Conservation (phyloP, 2,888 invertebrate genomes). For the Bellardia pandia region DNA sequence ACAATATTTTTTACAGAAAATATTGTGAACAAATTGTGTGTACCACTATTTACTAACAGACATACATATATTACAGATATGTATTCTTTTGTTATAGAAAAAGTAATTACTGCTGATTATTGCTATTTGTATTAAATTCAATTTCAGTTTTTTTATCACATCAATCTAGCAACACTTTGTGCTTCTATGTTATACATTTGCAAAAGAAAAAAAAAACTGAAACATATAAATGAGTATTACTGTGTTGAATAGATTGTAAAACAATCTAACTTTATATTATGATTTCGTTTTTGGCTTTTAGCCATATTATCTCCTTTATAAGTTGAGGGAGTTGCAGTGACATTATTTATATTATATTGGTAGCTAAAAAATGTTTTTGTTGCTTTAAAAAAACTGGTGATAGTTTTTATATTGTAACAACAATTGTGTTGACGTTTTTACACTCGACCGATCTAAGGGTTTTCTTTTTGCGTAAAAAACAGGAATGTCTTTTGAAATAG, state of each 20-base stretch:
- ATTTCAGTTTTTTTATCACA: slow-evolving; percentile 33
- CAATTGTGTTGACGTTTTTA: slow-evolving; percentile 63
- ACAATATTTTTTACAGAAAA: no score
- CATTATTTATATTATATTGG: not conserved
- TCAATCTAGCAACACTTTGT: slow-evolving; percentile 33
- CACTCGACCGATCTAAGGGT: slow-evolving; percentile 32
- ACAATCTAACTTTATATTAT: slow-evolving; percentile 15
- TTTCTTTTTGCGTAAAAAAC: not conserved
- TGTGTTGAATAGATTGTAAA: slow-evolving; percentile 9
- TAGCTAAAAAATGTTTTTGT: not conserved
- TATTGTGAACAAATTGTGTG: no score
- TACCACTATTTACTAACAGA: no score
- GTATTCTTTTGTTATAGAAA: no score
- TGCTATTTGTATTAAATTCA: slow-evolving; percentile 22
- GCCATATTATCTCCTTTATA: slow-evolving; percentile 43
- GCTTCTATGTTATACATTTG: slow-evolving; percentile 13
- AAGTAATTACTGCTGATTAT: not conserved
- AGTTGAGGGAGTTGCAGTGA: slow-evolving; percentile 9
- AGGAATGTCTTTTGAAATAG: not conserved
- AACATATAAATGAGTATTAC: not conserved
- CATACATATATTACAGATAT: no score
- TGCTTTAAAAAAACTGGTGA: slow-evolving; percentile 19
- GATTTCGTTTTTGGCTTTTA: slow-evolving; percentile 52
- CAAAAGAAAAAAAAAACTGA: not conserved
- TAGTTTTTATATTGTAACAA: slow-evolving; percentile 45